A percentile compares a stretch with the other conserved stretches of the same genome.
These are phyloP conservation scores for Conus ventricosus DNA, from an alignment of 1,140 invertebrate genomes.

Conservation along the genomic window DNA sequence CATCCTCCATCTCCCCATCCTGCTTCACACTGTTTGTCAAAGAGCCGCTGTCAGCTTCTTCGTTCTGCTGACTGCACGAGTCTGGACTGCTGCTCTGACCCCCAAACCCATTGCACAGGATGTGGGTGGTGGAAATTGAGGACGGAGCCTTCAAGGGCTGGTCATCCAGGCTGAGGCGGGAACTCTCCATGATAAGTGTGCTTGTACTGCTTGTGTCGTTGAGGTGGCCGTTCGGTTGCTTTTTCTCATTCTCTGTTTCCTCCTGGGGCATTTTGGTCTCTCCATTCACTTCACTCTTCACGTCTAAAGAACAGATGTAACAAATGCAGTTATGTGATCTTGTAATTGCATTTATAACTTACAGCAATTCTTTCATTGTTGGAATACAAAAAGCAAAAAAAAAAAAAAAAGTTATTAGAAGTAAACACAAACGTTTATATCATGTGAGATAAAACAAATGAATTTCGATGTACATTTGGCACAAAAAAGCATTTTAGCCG, in stretches of 20 bases:
- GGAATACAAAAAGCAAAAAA: too few species aligned
- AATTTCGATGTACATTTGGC: too few species aligned
- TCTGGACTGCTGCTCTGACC: neutral
- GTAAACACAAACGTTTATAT: too few species aligned
- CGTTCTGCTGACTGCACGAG: neutral
- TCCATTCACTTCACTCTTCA: slow-evolving; percentile 27
- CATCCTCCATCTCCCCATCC: neutral
- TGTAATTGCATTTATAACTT: too few species aligned
- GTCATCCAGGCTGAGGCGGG: slow-evolving; percentile 45
- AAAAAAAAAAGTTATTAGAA: too few species aligned
- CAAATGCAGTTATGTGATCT: too few species aligned
- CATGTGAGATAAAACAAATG: too few species aligned
- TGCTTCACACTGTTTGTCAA: neutral
- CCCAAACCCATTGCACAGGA: slow-evolving; percentile 32
- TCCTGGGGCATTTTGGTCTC: slow-evolving; percentile 23
- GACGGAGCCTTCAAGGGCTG: slow-evolving; percentile 23
- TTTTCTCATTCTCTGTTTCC: slow-evolving; percentile 28
- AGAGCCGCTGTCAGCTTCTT: neutral
- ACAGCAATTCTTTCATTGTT: too few species aligned
- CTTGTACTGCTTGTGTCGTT: slow-evolving; percentile 33
- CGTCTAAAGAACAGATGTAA: neutral
- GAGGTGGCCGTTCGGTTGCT: slow-evolving; percentile 40
- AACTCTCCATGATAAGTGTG: slow-evolving; percentile 39
- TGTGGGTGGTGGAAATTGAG: neutral
- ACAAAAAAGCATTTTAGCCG: too few species aligned